Evolutionary conservation across 2,888 invertebrate species (phyloP).

Genomic region (Bimastos eiseni): DNA sequence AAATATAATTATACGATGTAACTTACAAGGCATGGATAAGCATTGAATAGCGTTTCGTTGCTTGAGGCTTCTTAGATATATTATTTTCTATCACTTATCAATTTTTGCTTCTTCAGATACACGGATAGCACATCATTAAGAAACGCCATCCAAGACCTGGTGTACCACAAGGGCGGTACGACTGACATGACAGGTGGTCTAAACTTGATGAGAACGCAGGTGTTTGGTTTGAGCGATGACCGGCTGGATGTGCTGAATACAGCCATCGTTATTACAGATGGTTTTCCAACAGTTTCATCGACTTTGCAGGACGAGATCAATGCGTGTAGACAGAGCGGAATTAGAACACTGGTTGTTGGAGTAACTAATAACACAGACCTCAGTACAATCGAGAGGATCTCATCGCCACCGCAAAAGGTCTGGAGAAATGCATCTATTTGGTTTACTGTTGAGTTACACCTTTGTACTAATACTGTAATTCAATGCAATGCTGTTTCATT

Average conservation of each 20-base stretch:
- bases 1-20: too few relatives aligned
- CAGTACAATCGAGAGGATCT: background rate
- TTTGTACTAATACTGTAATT: too few relatives aligned
- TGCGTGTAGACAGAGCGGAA: background rate
- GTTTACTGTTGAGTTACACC: too few relatives aligned
- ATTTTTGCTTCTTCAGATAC: background rate
- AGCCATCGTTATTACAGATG: background rate
- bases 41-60: too few relatives aligned
- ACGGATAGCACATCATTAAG: background rate
- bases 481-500: too few relatives aligned
- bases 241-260: background rate
- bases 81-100: too few relatives aligned
- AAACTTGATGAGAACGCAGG: conserved; percentile 1
- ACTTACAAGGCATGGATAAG: too few relatives aligned
- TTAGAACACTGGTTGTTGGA: background rate
- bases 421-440: background rate
- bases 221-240: background rate
- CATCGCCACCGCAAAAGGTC: background rate
- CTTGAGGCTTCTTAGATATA: too few relatives aligned
- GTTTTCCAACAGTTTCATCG: background rate
- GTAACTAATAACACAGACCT: background rate
- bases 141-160: background rate
- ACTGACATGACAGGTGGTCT: conserved; percentile 22
- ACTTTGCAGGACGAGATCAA: background rate
- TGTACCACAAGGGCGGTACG: background rate